Percentiles rank a stretch among this genome's conserved stretches.
Evolutionary conservation across 2,797 vertebrate species (phyloP).

Genomic region (Helostoma temminkii): DNA sequence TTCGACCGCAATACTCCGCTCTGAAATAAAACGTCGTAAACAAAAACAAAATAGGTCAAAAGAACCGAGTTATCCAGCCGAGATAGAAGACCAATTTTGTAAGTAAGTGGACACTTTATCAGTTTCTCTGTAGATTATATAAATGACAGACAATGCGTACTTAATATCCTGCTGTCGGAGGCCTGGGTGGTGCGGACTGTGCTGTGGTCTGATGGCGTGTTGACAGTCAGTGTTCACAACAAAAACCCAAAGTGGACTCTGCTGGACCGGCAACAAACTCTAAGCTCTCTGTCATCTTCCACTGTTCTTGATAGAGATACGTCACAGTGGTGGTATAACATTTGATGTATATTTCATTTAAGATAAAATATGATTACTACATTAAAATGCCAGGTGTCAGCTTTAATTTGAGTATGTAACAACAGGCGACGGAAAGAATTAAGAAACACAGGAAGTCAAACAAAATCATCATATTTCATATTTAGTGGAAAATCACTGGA

Average conservation of each 20-base stretch:
- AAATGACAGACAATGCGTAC: constrained; percentile 26
- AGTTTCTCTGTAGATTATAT: not conserved
- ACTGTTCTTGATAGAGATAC: not conserved
- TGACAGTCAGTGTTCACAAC: constrained; percentile 8
- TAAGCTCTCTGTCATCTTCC: fast-evolving
- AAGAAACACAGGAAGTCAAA: no score
- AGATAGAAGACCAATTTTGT: constrained; percentile 4
- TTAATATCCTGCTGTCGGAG: constrained; percentile 35
- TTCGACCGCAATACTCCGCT: not conserved
- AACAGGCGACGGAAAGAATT: no score
- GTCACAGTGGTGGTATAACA: not conserved
- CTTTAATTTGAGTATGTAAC: no score
- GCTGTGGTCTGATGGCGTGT: constrained; percentile 79
- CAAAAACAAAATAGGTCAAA: not conserved
- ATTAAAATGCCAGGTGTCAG: no score
- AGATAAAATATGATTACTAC: no score
- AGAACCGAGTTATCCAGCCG: constrained; percentile 9
- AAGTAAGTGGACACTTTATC: constrained; percentile 30
- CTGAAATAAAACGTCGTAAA: constrained; percentile 5
- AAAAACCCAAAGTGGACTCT: constrained; percentile 15
- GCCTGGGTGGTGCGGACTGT: constrained; percentile 51
- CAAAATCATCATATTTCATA: no score
- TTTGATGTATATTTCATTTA: not conserved
- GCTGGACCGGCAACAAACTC: constrained; percentile 4
- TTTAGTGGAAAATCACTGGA: no score